Evolutionary conservation across 2,113 vertebrate species (phyloP).

Genomic region (Heterochromis multidens): DNA sequence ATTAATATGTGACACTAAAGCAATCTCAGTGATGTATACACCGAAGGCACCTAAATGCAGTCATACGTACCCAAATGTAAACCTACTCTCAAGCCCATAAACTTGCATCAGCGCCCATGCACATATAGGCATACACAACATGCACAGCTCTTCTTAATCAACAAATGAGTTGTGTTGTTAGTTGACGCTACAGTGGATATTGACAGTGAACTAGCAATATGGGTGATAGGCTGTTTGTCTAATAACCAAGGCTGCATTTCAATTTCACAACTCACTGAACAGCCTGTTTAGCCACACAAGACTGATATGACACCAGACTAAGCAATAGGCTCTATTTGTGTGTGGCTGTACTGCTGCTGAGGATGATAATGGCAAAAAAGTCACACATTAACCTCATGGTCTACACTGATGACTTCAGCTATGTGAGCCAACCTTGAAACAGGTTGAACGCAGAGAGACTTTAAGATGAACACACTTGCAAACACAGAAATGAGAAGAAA

Average conservation of each 20-base stretch:
- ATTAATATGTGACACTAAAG: constrained; percentile 15
- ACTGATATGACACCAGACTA: constrained; percentile 65
- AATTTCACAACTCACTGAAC: constrained; percentile 76
- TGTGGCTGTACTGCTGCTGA: neutral
- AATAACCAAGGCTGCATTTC: constrained; percentile 77
- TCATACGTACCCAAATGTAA: neutral
- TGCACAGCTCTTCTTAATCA: constrained; percentile 28
- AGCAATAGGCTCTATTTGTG: constrained; percentile 27
- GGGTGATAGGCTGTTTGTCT: constrained; percentile 72
- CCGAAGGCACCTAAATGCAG: neutral
- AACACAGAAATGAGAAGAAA: neutral
- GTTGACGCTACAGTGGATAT: constrained; percentile 60
- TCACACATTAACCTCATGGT: constrained; percentile 19
- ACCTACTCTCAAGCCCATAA: neutral
- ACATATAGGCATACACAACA: neutral
- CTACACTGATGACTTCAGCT: neutral
- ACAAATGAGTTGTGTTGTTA: constrained; percentile 62
- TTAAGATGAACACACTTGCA: neutral
- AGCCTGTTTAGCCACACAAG: constrained; percentile 68
- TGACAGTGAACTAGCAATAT: constrained; percentile 66
- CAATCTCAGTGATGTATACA: neutral
- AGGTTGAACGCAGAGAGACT: neutral
- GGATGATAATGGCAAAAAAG: constrained; percentile 13
- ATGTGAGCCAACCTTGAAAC: constrained; percentile 46
- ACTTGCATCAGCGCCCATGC: neutral